These are phyloP conservation scores for Narcine bancroftii DNA, from an alignment of 2,113 vertebrate genomes.

Conservation along the genomic window DNA sequence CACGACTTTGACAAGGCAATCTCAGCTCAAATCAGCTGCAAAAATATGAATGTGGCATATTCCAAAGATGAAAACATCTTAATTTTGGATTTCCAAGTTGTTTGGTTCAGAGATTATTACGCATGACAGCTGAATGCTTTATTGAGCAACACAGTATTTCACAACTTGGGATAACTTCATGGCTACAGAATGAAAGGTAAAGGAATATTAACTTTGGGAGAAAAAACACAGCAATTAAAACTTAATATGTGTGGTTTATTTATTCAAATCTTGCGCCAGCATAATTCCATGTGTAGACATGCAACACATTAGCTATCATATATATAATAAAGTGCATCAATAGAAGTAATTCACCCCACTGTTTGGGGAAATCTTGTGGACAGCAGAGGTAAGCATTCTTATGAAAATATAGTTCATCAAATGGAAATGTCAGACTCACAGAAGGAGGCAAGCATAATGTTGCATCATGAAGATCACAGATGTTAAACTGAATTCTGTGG, in stretches of 20 bases:
- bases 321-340: constrained; percentile 36
- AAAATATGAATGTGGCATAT: neutral
- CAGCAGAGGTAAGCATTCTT: constrained; percentile 18
- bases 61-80: neutral
- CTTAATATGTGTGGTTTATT: constrained; percentile 18
- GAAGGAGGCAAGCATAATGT: constrained; percentile 18
- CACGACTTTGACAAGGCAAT: neutral
- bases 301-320: constrained; percentile 24
- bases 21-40: neutral
- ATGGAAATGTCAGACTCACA: constrained; percentile 28
- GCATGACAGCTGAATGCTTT: neutral
- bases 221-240: constrained; percentile 19
- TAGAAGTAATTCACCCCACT: neutral
- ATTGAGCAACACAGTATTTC: neutral
- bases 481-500: neutral
- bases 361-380: neutral
- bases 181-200: neutral
- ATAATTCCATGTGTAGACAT: constrained; percentile 32
- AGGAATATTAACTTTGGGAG: neutral
- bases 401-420: constrained; percentile 1
- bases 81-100: neutral
- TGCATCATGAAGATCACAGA: constrained; percentile 8
- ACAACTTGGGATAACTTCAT: neutral
- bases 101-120: neutral
- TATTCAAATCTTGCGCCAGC: constrained; percentile 28